Evolutionary conservation across 2,113 vertebrate species (phyloP).

Genomic region (Callocephalon fimbriatum): DNA sequence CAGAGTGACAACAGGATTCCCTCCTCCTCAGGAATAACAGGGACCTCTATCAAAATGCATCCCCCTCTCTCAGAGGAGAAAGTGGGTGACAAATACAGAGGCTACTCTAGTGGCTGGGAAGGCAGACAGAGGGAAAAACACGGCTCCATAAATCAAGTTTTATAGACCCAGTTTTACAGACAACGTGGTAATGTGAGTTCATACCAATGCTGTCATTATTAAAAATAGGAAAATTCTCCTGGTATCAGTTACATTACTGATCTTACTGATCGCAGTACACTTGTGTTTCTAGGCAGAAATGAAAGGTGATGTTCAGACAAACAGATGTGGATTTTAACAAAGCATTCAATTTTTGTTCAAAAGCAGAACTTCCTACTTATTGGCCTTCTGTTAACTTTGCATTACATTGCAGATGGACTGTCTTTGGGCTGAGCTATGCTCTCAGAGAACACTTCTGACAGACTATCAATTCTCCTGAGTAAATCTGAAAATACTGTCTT

Average conservation of each 20-base stretch:
- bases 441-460: not conserved
- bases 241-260: not conserved
- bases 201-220: not conserved
- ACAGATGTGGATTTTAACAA: not conserved
- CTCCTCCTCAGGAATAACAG: not conserved
- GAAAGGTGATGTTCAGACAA: not conserved
- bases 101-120: not conserved
- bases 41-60: not conserved
- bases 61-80: not conserved
- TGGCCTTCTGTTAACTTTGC: not conserved
- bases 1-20: not conserved
- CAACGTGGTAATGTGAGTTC: not conserved
- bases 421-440: not conserved
- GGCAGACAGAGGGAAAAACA: not conserved
- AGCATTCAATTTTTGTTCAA: not conserved
- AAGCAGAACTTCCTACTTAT: not conserved
- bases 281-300: not conserved
- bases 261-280: not conserved
- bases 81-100: not conserved
- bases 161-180: slow-evolving; percentile 11
- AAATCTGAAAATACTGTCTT: not conserved
- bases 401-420: not conserved
- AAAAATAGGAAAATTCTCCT: not conserved
- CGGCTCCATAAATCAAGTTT: not conserved
- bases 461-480: not conserved